These are phyloP conservation scores for Xenus cinereus DNA, from an alignment of 2,113 vertebrate species.

Conservation along the genomic window DNA sequence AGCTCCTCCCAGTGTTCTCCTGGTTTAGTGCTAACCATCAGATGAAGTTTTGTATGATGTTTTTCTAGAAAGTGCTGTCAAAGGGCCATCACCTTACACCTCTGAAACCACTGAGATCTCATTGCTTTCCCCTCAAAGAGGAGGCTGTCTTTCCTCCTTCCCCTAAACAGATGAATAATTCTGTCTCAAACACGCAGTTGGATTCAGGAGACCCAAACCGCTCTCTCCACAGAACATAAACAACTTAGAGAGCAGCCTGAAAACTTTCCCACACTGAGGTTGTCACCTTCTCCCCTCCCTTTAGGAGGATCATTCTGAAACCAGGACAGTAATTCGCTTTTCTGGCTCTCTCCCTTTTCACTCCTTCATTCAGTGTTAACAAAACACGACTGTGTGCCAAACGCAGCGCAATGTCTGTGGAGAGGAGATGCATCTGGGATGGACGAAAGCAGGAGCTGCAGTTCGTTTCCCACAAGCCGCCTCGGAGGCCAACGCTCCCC, in stretches of 20 bases:
- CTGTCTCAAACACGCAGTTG: background rate
- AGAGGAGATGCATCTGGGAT: background rate
- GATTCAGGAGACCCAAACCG: background rate
- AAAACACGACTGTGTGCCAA: background rate
- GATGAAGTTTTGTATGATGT: background rate
- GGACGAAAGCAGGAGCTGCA: background rate
- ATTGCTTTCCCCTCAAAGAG: background rate
- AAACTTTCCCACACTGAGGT: constrained; percentile 44
- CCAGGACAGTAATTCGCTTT: background rate
- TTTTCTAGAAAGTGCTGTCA: background rate
- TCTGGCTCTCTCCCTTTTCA: background rate
- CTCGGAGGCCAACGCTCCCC: background rate
- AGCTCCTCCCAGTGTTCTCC: background rate
- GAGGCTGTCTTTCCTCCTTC: background rate
- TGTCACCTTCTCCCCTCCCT: constrained; percentile 28
- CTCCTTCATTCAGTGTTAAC: constrained; percentile 8
- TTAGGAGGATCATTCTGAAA: background rate
- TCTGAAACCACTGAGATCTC: background rate
- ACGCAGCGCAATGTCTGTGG: background rate
- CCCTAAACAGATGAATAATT: background rate
- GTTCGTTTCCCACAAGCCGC: background rate
- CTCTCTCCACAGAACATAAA: constrained; percentile 5
- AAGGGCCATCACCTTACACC: background rate
- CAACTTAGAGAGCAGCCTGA: constrained; percentile 24
- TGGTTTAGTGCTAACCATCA: background rate